Evolutionary conservation across 2,888 invertebrate genomes (phyloP), one percentile per base, ranked within the genome.

Genomic region (Megamerina dolium): DNA sequence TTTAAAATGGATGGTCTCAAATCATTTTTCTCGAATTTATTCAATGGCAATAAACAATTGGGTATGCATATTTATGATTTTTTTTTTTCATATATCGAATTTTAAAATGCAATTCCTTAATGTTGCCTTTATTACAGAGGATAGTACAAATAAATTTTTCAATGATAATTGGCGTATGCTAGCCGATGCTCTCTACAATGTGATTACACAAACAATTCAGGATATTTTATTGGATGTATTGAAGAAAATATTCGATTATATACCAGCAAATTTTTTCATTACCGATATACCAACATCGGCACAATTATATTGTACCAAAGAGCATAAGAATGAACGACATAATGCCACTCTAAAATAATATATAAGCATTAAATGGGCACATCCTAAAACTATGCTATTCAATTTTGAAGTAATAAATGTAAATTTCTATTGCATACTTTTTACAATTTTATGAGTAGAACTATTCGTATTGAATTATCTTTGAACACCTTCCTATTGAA

Each of bases 121-220:
- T n/a, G n/a, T n/a, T n/a, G n/a, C n/a, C n/a, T n/a, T n/a, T n/a
- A n/a, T n/a, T 74, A 37, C 74, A 84, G 85, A 85, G 79, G 83
- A 84, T 51, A 82, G 82, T 56, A 84, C 84, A 3, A 85, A 85
- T 59, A 77, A 79, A 19, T 85, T 85, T 62, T 74, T 85, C 50
- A 85, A 85, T 63, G 81, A 80, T 37, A 84, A 85, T 60, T 85
- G 85, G 85, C 74, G 79, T 36, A 80, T 83, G 56, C 77, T 84
- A 2, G 79, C 82, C 1, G 84, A 84, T 61, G 82, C 84, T 3
- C 66, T 85, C 26, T 76, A 81, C 55, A 80, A 82, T 26, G 82
- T 85, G 53, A 73, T 85, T 49, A 76, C 80, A 2, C 80, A 79
- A 66, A 83, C 84, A 2, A 82, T 84, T 37, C 77, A 83, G 70